Evolutionary conservation across 2,888 invertebrate genomes (phyloP), one percentile per base, ranked within the genome.

Genomic region (Automeris io): DNA sequence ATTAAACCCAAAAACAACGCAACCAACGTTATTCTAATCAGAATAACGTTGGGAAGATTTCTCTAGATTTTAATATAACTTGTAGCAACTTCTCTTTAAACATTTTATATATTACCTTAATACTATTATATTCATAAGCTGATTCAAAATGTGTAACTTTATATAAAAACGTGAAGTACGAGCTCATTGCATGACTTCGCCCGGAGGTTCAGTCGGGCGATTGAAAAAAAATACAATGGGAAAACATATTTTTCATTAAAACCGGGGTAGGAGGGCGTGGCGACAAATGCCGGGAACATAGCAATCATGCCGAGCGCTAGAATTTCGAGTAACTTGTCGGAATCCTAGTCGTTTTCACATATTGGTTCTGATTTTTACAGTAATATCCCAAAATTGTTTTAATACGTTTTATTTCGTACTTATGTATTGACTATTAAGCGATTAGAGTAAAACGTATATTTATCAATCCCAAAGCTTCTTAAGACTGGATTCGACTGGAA

Each of bases 161-260:
- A 43, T 39, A 49, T 45, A 41, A 47, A 51, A 55, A n/a, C n/a
- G n/a, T n/a, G n/a, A n/a, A 60, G 58, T 50, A 51, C 45, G 55
- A 56, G 51, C 53, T 54, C 56, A n/a, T n/a, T n/a, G n/a, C n/a
- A n/a, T n/a, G n/a, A n/a, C n/a, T 51, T 57, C 47, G 53, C 57
- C 43, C 36, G 41, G 40, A 42, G 54, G 49, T 33, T 25, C 38
- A 42, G 57, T 40, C 44, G 33, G 45, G 49, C 54, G 54, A 55
- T 54, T 61, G 49, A 49, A 62, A 63, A 60, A 54, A 46, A 50
- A 46, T 43, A 41, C 39, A 54, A 45, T 54, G 49, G 51, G 49
- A 43, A 57, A 62, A 64, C 58, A 62, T 68, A 67, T 70, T 70
- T 70, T 70, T 73, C 71, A 74, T 69, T 65, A 69, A 48, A 47